These are phyloP conservation scores for Nasonia longicornis DNA, from an alignment of 1,140 invertebrate genomes.

Conservation along the genomic window DNA sequence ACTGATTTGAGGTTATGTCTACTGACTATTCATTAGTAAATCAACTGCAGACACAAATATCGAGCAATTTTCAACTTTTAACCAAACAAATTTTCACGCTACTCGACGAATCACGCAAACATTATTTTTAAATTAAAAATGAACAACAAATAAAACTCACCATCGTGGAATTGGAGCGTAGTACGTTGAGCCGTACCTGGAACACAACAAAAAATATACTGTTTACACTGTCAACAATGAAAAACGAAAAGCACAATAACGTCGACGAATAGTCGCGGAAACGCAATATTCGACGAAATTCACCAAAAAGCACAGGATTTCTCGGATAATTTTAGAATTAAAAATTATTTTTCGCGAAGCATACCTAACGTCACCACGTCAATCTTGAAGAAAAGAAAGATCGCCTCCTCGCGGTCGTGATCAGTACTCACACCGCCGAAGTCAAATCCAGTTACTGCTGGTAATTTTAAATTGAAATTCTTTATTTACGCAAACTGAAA, in stretches of 20 bases:
- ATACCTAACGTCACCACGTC: slow-evolving; percentile 36
- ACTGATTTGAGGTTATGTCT: slow-evolving; percentile 40
- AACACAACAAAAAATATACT: slow-evolving; percentile 35
- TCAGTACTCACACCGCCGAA: background rate
- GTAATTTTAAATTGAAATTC: background rate
- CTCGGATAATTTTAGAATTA: slow-evolving; percentile 30
- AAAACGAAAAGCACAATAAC: slow-evolving; percentile 3
- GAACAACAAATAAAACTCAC: slow-evolving; percentile 38
- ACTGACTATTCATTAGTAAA: background rate
- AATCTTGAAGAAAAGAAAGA: slow-evolving; percentile 35
- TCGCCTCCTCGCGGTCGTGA: slow-evolving; percentile 14
- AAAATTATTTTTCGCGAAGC: slow-evolving; percentile 11
- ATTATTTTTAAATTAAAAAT: background rate
- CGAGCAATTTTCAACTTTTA: background rate
- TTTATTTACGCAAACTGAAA: background rate
- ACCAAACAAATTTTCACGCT: background rate
- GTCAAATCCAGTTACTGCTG: background rate
- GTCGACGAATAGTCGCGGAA: background rate
- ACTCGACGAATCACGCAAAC: background rate
- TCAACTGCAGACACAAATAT: background rate
- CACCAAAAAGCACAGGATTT: slow-evolving; percentile 28
- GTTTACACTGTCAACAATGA: background rate
- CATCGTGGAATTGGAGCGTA: slow-evolving; percentile 39
- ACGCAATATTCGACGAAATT: background rate
- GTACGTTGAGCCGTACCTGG: slow-evolving; percentile 28